Percentiles rank a stretch among this genome's conserved stretches.
Conservation (phyloP, 2,113 vertebrate genomes). For the Myodes glareolus region DNA sequence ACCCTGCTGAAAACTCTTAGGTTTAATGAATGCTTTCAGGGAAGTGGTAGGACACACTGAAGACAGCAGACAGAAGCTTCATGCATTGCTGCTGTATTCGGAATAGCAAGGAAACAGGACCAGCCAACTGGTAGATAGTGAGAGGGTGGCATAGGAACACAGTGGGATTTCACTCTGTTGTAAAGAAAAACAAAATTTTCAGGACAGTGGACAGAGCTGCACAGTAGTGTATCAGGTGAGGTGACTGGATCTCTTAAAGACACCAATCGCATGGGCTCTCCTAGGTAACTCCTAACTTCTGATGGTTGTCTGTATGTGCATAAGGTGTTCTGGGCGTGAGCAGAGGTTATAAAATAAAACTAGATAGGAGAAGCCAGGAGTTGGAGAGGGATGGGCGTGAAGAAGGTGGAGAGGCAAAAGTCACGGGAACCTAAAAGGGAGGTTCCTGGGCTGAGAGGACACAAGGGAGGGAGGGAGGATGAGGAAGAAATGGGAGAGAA, state of each 20-base stretch:
- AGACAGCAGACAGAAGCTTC: neutral
- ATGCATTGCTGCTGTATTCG: neutral
- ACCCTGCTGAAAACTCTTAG: neutral
- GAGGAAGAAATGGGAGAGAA: neutral
- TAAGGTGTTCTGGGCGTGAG: neutral
- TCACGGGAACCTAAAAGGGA: neutral
- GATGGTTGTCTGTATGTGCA: neutral
- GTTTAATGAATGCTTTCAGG: neutral
- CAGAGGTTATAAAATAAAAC: neutral
- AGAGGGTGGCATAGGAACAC: neutral
- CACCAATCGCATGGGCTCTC: neutral
- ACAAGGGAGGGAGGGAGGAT: too few relatives aligned
- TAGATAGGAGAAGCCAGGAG: neutral
- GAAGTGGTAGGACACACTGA: neutral
- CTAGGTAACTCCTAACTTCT: neutral
- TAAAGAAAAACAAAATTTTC: neutral
- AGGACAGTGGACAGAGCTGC: neutral
- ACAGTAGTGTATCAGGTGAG: neutral
- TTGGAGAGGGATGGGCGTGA: too few relatives aligned
- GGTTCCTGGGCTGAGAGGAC: neutral
- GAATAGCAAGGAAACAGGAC: neutral
- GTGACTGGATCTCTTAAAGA: neutral
- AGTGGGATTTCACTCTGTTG: neutral
- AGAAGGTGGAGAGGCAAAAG: too few relatives aligned
- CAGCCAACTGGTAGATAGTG: neutral